phyloP scores from a whole-genome alignment of 2,797 vertebrate species.

The Hypotaenidia philippensis region DNA sequence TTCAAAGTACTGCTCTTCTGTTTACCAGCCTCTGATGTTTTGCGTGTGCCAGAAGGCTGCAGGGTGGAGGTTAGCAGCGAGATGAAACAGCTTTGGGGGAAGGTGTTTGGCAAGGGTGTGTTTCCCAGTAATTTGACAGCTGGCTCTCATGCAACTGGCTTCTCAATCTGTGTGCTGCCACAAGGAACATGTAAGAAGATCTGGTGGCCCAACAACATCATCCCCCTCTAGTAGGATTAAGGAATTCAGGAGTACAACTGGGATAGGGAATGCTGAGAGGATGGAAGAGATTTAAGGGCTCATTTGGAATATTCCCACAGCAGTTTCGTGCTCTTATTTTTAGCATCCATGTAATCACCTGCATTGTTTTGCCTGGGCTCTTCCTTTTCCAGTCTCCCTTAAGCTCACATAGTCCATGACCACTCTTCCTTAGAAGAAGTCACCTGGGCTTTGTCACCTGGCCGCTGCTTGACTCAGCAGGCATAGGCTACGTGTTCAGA shows the following conservation, averaged over 20 bases:
- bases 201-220: background rate
- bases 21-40: background rate
- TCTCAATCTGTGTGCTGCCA: background rate
- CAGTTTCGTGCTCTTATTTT: background rate
- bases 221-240: background rate
- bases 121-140: background rate
- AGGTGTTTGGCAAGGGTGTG: background rate
- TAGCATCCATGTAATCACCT: background rate
- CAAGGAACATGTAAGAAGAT: background rate
- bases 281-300: background rate
- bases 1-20: background rate
- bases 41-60: background rate
- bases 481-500: background rate
- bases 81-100: background rate
- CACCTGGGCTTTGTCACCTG: background rate
- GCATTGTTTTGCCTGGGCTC: background rate
- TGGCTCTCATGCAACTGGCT: background rate
- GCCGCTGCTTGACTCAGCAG: background rate
- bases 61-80: background rate
- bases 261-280: accelerated
- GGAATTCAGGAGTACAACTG: background rate
- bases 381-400: background rate
- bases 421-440: background rate
- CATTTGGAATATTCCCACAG: background rate
- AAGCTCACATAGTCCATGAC: background rate